These are phyloP conservation scores for Plectus sambesii DNA, from an alignment of 1,140 invertebrate genomes.

Conservation along the genomic window DNA sequence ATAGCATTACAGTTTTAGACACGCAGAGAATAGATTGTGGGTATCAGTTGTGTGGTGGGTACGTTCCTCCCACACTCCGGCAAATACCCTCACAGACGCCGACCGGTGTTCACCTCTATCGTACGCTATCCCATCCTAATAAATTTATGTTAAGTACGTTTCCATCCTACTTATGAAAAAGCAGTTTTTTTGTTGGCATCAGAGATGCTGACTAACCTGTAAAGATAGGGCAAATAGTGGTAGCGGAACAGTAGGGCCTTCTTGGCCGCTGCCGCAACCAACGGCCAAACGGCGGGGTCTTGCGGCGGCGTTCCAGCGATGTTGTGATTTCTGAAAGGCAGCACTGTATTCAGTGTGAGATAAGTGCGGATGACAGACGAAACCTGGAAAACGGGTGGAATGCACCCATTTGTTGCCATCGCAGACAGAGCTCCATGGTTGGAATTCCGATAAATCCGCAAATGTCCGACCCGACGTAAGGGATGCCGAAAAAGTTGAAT, in stretches of 20 bases:
- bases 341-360: slow-evolving; percentile 18
- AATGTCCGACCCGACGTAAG: slow-evolving; percentile 46
- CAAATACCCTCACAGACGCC: too few relatives aligned
- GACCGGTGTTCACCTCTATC: too few relatives aligned
- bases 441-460: slow-evolving; percentile 44
- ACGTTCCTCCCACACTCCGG: too few relatives aligned
- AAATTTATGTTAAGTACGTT: too few relatives aligned
- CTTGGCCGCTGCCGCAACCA: slow-evolving; percentile 40
- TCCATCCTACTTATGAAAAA: too few relatives aligned
- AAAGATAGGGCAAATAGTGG: slow-evolving; percentile 42
- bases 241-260: slow-evolving; percentile 42
- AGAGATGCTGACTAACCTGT: slow-evolving; percentile 24
- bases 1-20: too few relatives aligned
- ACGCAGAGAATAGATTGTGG: too few relatives aligned
- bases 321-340: slow-evolving; percentile 40
- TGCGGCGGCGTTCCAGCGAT: slow-evolving; percentile 22
- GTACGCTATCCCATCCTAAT: too few relatives aligned
- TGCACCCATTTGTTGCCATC: slow-evolving; percentile 41
- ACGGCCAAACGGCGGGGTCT: slow-evolving; percentile 39
- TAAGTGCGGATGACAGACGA: background rate
- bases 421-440: slow-evolving; percentile 26
- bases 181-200: too few relatives aligned
- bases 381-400: slow-evolving; percentile 52
- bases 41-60: too few relatives aligned
- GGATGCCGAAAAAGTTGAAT: slow-evolving; percentile 67